A percentile compares a stretch with the other conserved stretches of the same genome.
These are phyloP conservation scores for Anthoptus insignis DNA, from an alignment of 2,888 invertebrate genomes.

Conservation along the genomic window DNA sequence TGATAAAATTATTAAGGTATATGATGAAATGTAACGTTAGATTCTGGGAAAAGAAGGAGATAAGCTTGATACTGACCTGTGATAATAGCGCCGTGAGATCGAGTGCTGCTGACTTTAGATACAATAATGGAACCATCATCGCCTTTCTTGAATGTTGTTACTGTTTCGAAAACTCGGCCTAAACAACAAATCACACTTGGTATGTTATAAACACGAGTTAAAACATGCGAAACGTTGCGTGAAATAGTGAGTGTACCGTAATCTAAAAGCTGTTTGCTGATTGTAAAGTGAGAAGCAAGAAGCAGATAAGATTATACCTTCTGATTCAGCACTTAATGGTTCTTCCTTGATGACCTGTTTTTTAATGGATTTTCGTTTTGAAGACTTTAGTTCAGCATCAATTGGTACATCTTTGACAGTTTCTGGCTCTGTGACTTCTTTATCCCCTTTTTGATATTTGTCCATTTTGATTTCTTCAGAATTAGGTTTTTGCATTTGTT, in stretches of 20 bases:
- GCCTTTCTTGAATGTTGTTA: constrained; percentile 84
- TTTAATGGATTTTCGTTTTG: constrained; percentile 80
- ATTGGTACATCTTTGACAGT: constrained; percentile 69
- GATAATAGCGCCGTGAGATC: constrained; percentile 88
- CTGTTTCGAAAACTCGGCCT: constrained; percentile 86
- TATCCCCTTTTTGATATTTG: constrained; percentile 65
- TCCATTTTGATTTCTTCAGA: constrained; percentile 62
- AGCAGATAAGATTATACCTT: constrained; percentile 72
- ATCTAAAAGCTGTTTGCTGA: constrained; percentile 77
- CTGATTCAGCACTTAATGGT: constrained; percentile 82
- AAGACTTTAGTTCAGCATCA: constrained; percentile 68
- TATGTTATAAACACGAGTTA: constrained; percentile 81
- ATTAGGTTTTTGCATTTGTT: constrained; percentile 62
- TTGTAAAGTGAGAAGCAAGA: constrained; percentile 71
- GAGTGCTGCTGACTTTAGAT: constrained; percentile 88
- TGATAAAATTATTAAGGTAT: constrained; percentile 32
- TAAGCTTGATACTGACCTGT: constrained; percentile 87
- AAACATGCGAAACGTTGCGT: constrained; percentile 76
- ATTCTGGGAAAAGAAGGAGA: constrained; percentile 66
- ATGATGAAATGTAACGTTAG: constrained; percentile 47
- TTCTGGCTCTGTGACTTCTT: constrained; percentile 70
- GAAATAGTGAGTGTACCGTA: constrained; percentile 67
- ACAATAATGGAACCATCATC: constrained; percentile 79
- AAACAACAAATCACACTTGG: constrained; percentile 84
- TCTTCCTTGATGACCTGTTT: constrained; percentile 73